Conservation (phyloP, 2,113 vertebrate species). For the Periophthalmodon schlosseri region DNA sequence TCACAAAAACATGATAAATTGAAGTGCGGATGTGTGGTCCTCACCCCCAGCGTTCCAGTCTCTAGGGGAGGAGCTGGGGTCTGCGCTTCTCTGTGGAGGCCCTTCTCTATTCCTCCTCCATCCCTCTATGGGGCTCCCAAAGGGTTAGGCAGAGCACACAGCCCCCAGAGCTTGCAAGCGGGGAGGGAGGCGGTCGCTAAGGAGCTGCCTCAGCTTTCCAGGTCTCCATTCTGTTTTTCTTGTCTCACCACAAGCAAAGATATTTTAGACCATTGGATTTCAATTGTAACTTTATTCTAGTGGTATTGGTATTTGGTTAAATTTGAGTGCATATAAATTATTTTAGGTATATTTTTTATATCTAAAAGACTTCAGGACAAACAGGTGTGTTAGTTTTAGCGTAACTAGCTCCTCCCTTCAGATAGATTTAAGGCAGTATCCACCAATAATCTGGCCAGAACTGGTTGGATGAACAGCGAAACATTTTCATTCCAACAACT, state of each 20-base stretch:
- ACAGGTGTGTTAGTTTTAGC: no score
- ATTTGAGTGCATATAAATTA: neutral
- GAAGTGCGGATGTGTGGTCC: constrained; percentile 77
- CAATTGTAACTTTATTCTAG: neutral
- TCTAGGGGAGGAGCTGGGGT: constrained; percentile 68
- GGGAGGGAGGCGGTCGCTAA: constrained; percentile 21
- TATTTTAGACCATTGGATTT: constrained; percentile 48
- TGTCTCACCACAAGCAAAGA: constrained; percentile 32
- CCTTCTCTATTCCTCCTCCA: constrained; percentile 58
- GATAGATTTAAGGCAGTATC: no score
- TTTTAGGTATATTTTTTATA: neutral
- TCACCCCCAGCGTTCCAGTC: constrained; percentile 69
- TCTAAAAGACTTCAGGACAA: no score
- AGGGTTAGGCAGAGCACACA: constrained; percentile 54
- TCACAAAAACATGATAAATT: constrained; percentile 76
- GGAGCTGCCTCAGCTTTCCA: constrained; percentile 67
- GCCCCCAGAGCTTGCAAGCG: constrained; percentile 46
- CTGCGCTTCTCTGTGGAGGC: constrained; percentile 57
- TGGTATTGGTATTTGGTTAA: neutral
- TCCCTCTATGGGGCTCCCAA: constrained; percentile 58
- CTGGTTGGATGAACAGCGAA: no score
- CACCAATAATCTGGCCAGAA: no score
- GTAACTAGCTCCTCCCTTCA: no score
- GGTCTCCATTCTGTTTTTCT: constrained; percentile 45
- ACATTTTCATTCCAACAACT: no score